Evolutionary conservation across 2,113 vertebrate genomes (phyloP).

Genomic region (Burhinus oedicnemus): DNA sequence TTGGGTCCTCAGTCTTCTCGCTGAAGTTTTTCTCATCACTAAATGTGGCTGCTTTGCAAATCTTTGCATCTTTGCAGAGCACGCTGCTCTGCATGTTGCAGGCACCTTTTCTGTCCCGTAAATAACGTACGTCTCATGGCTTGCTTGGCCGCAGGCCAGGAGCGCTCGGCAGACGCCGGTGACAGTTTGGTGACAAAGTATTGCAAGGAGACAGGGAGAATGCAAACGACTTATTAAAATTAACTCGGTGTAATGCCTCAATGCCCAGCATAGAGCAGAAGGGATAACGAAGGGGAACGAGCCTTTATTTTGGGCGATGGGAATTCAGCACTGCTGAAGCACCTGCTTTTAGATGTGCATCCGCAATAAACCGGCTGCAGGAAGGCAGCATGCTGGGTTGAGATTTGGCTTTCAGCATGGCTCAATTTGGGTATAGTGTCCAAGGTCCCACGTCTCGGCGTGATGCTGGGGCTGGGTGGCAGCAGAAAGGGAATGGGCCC

Average conservation of each 20-base stretch:
- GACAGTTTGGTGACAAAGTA: neutral
- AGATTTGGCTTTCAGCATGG: neutral
- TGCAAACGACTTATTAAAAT: neutral
- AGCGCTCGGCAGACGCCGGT: accelerated
- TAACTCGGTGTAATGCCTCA: neutral
- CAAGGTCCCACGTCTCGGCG: accelerated
- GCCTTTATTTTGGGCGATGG: neutral
- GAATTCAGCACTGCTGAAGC: neutral
- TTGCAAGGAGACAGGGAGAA: neutral
- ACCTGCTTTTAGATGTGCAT: neutral
- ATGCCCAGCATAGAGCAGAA: accelerated
- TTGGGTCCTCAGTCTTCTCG: neutral
- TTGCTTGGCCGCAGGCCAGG: neutral
- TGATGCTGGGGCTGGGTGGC: neutral
- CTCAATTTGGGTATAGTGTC: neutral
- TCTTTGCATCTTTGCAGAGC: neutral
- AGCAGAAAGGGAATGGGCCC: neutral
- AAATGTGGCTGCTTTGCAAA: neutral
- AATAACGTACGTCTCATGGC: accelerated
- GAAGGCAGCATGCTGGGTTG: neutral
- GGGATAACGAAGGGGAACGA: neutral
- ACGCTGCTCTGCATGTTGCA: accelerated
- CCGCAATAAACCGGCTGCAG: neutral
- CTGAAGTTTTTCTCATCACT: neutral
- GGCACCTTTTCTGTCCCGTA: neutral